Conservation (phyloP, 2,113 vertebrate species). For the Urocynchramus pylzowi region DNA sequence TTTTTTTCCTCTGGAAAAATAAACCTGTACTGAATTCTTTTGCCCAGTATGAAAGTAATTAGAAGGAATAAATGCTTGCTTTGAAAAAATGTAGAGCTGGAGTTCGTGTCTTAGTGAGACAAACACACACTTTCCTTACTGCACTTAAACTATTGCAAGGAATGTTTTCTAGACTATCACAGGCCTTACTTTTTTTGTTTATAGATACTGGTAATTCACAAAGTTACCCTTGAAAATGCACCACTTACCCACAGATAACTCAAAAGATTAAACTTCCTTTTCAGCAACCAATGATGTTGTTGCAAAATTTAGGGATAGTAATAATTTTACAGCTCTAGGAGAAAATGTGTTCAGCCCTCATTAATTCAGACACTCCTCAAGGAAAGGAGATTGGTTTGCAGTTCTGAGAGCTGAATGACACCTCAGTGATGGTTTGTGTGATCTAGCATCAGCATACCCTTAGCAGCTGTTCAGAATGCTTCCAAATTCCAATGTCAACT, state of each 20-base stretch:
- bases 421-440: neutral
- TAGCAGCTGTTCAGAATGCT: neutral
- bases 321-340: neutral
- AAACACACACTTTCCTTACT: neutral
- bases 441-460: neutral
- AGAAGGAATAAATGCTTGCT: neutral
- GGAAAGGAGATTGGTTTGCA: neutral
- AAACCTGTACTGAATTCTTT: neutral
- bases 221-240: neutral
- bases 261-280: neutral
- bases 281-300: neutral
- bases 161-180: neutral
- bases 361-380: neutral
- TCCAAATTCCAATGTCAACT: neutral
- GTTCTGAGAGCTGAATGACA: neutral
- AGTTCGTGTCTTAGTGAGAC: neutral
- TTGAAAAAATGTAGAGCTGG: neutral
- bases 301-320: neutral
- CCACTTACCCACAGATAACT: neutral
- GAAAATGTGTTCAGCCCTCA: neutral
- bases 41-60: neutral
- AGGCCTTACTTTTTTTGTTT: neutral
- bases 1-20: neutral
- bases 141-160: neutral
- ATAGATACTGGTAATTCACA: neutral